phyloP scores from a whole-genome alignment of 2,888 invertebrate genomes.

The Mimas tiliae region DNA sequence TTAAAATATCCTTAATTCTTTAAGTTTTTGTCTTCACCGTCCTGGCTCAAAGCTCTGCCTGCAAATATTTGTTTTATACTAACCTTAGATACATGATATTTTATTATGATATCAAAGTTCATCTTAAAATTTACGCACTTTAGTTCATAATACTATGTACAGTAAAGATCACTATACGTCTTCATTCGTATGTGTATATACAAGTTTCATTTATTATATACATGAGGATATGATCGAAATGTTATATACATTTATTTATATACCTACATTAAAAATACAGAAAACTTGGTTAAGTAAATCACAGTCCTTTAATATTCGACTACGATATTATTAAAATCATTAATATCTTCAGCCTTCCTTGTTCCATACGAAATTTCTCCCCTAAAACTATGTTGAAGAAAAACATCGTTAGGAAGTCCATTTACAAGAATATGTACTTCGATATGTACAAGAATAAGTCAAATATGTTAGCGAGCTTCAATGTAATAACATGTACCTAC shows the following conservation, averaged over 20 bases:
- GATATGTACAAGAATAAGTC: conserved; percentile 10
- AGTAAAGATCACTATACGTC: conserved; percentile 72
- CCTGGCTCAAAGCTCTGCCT: conserved; percentile 72
- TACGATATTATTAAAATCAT: conserved; percentile 20
- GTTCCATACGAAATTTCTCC: conserved; percentile 23
- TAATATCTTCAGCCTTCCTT: conserved; percentile 22
- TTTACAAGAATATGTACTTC: conserved; percentile 17
- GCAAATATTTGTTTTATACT: conserved; percentile 41
- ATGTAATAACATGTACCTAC: conserved; percentile 3
- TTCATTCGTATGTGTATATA: conserved; percentile 51
- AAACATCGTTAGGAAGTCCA: conserved; percentile 17
- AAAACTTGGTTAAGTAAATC: conserved; percentile 20
- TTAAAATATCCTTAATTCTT: neutral
- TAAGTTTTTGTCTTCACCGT: conserved; percentile 51
- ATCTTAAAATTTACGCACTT: conserved; percentile 27
- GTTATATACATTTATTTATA: conserved; percentile 29
- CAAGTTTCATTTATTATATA: conserved; percentile 40
- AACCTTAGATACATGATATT: conserved; percentile 31
- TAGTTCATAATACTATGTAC: conserved; percentile 59
- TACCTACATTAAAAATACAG: conserved; percentile 37
- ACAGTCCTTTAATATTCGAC: conserved; percentile 21
- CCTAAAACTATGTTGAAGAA: conserved; percentile 19
- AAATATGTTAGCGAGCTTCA: conserved; percentile 4
- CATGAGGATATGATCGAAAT: conserved; percentile 22
- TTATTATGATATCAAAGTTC: conserved; percentile 39